These are phyloP conservation scores for Sebastes trivittatus DNA, from an alignment of 2,797 vertebrate genomes.

Conservation along the genomic window DNA sequence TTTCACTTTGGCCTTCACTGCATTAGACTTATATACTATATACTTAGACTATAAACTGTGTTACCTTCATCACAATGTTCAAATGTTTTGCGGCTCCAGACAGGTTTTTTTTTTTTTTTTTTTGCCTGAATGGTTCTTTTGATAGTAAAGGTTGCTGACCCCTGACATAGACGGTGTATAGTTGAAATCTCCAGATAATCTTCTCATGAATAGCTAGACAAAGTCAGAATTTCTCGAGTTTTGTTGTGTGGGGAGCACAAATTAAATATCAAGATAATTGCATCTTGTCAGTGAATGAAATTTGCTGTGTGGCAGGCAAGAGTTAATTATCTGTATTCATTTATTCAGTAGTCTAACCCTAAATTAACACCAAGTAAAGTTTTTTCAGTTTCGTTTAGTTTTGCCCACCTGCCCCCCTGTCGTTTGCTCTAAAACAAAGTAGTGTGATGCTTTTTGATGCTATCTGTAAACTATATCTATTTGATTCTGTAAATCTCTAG, in stretches of 20 bases:
- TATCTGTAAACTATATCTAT: neutral
- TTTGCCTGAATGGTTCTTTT: too few relatives aligned
- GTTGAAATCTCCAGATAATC: neutral
- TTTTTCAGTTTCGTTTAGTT: neutral
- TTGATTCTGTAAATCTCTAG: neutral
- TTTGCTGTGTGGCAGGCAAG: neutral
- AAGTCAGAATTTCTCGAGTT: neutral
- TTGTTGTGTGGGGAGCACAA: neutral
- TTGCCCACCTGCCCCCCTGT: accelerated
- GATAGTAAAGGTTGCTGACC: too few relatives aligned
- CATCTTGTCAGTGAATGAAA: neutral
- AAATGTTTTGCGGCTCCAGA: too few relatives aligned
- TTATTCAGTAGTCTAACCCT: neutral
- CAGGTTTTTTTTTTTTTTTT: too few relatives aligned
- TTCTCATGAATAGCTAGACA: neutral
- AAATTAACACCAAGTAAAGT: neutral
- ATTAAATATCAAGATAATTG: neutral
- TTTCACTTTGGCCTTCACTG: too few relatives aligned
- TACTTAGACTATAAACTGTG: too few relatives aligned
- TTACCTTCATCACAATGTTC: too few relatives aligned
- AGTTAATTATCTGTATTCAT: neutral
- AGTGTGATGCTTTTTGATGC: neutral
- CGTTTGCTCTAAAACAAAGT: too few relatives aligned
- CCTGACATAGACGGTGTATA: neutral
- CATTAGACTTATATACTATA: too few relatives aligned